Percentiles rank a stretch among this genome's conserved stretches.
Evolutionary conservation across 2,888 invertebrate species (phyloP).

Genomic region (Amphipoea lucens): DNA sequence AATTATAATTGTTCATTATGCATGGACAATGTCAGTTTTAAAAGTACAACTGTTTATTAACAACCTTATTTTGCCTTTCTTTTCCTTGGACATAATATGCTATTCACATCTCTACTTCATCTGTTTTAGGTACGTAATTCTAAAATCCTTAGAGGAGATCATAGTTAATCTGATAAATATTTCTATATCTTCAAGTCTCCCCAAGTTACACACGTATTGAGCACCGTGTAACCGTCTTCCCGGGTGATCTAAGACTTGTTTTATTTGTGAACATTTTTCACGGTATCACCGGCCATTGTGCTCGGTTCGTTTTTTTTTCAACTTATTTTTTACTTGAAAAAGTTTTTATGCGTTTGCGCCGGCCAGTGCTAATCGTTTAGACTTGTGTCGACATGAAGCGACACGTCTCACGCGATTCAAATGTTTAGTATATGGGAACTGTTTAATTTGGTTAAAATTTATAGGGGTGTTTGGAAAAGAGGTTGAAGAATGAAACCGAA

Average conservation of each 20-base stretch:
- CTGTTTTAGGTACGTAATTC: not conserved
- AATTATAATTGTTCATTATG: not conserved
- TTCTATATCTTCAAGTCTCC: not conserved
- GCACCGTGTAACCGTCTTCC: conserved; percentile 68
- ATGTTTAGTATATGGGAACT: conserved; percentile 49
- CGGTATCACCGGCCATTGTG: conserved; percentile 81
- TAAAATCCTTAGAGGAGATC: not conserved
- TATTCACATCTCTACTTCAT: not conserved
- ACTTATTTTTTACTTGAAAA: conserved; percentile 54
- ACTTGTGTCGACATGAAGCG: conserved; percentile 84
- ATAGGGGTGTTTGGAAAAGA: conserved; percentile 32
- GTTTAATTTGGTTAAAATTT: conserved; percentile 66
- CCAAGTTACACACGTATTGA: conserved; percentile 71
- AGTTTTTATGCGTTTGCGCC: conserved; percentile 73
- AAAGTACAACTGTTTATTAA: not conserved
- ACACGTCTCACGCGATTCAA: conserved; percentile 78
- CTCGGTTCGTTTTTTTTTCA: conserved; percentile 68
- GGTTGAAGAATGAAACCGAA: conserved; percentile 11
- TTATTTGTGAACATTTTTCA: conserved; percentile 84
- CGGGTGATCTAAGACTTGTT: conserved; percentile 73
- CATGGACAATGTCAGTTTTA: not conserved
- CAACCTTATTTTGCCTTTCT: not conserved
- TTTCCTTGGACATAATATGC: not conserved
- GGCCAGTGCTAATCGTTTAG: conserved; percentile 77
- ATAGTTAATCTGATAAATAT: conserved; percentile 21